Percentiles rank a stretch among this genome's conserved stretches.
Evolutionary conservation across 2,797 vertebrate species (phyloP).

Genomic region (Chromis chromis): DNA sequence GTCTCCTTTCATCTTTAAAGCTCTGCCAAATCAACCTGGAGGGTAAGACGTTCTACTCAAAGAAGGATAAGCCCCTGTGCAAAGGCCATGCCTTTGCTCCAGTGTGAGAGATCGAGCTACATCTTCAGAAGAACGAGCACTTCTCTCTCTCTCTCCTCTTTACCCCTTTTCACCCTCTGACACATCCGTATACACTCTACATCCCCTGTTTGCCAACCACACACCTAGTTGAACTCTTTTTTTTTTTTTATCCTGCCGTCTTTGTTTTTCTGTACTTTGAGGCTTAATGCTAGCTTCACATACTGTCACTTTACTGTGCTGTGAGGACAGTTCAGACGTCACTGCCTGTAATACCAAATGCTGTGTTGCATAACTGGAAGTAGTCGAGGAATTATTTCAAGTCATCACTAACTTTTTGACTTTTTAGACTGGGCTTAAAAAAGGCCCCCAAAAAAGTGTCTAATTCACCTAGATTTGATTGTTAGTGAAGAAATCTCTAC

Average conservation of each 20-base stretch:
- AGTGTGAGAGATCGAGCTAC: conserved; percentile 84
- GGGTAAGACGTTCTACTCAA: conserved; percentile 99
- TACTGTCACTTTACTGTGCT: conserved; percentile 39
- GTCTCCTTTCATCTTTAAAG: conserved; percentile 83
- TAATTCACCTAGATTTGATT: conserved; percentile 18
- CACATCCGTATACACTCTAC: conserved; percentile 39
- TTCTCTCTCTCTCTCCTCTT: conserved; percentile 41
- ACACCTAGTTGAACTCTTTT: conserved; percentile 47
- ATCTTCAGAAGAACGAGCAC: conserved; percentile 63
- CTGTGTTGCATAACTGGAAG: conserved; percentile 64
- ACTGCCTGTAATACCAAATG: conserved; percentile 49
- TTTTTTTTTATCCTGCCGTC: conserved; percentile 30
- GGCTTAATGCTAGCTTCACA: conserved; percentile 44
- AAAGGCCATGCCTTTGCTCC: conserved; percentile 98
- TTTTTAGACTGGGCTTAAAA: conserved; percentile 22
- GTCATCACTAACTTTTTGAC: conserved; percentile 38
- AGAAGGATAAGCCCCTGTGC: conserved; percentile 99
- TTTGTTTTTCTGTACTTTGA: conserved; percentile 55
- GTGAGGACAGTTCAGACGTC: conserved; percentile 23
- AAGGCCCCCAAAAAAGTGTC: neutral
- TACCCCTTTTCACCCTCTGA: conserved; percentile 37
- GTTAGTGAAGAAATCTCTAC: conserved; percentile 10
- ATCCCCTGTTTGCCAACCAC: conserved; percentile 49
- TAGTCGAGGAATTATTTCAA: conserved; percentile 52
- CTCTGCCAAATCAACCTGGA: conserved; percentile 99